These are phyloP conservation scores for Chlamydotis undulata DNA, from an alignment of 2,113 vertebrate genomes.

Conservation along the genomic window DNA sequence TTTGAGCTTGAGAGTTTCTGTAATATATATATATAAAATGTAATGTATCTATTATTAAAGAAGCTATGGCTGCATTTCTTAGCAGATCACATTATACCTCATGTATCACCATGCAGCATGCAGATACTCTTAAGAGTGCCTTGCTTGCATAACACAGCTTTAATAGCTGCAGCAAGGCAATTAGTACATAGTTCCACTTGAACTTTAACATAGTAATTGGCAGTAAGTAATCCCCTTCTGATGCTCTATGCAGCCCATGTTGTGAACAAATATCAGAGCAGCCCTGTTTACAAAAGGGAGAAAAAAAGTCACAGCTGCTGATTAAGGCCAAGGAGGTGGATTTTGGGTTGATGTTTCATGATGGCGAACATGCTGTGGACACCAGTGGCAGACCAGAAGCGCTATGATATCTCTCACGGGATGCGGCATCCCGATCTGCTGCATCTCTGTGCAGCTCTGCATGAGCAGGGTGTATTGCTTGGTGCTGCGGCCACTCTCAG, in stretches of 20 bases:
- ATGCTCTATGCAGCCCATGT: not conserved
- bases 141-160: constrained; percentile 48
- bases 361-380: rapidly evolving
- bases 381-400: not conserved
- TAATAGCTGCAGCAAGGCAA: constrained; percentile 64
- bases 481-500: rapidly evolving
- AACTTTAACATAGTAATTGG: constrained; percentile 53
- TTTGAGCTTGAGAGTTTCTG: not conserved
- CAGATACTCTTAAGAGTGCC: constrained; percentile 22
- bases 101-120: not conserved
- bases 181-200: constrained; percentile 57
- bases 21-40: not conserved
- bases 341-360: not conserved
- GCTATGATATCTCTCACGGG: not conserved
- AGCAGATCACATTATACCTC: not conserved
- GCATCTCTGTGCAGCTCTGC: too few species aligned
- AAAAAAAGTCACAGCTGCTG: not conserved
- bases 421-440: not conserved
- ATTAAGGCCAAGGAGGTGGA: not conserved
- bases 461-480: not conserved
- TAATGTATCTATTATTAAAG: not conserved
- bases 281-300: not conserved
- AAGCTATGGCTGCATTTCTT: not conserved
- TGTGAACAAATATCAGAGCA: not conserved
- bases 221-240: constrained; percentile 21